Evolutionary conservation across 2,797 vertebrate species (phyloP), one percentile per base, ranked within the genome.

Genomic region (Gallirallus australis): DNA sequence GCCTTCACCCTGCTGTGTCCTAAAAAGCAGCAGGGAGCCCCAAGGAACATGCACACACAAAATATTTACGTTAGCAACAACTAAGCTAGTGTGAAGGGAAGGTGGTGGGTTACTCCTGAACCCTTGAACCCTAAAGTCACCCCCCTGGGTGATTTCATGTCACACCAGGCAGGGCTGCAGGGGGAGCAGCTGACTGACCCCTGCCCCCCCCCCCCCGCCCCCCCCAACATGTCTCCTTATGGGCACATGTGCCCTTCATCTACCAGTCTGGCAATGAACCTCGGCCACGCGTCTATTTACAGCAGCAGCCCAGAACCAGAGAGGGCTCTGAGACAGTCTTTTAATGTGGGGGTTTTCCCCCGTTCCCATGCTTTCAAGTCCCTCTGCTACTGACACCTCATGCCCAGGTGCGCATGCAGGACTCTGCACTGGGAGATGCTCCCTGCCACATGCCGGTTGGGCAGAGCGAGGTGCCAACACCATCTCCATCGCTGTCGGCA

Each of bases 221-320:
- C 8, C 24, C 40, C 33, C 1, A 8, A 39, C 56, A 60, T 2
- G 8, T 47, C 86, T 95, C 63, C 35, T 84, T 50, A 85, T 15
- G 28, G 89, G 78, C 92, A 87, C 72, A 87, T 28, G 19, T 77
- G 93, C 70, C 69, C 94, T 87, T 88, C 83, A 82, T 54, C 84
- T 83, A 69, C 53, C 60, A 63, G 63, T 7, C 73, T 91, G 81
- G 86, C 94, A 95, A 68, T 12, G 47, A 93, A 93, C 61, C 79
- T 90, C 16, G 0, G 71, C 80, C 37, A 25, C 0, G 0, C 0
- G 0, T 54, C 91, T 90, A 85, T 82, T 91, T 89, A 91, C 64
- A 72, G 90, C 85, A 93, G 85, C 82, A 92, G 68, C 52, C 17
- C 79, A 93, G 94, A 95, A 82, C 47, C 37, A 81, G 81, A 47